phyloP scores from a whole-genome alignment of 1,140 invertebrate genomes.

The Conus betulinus region DNA sequence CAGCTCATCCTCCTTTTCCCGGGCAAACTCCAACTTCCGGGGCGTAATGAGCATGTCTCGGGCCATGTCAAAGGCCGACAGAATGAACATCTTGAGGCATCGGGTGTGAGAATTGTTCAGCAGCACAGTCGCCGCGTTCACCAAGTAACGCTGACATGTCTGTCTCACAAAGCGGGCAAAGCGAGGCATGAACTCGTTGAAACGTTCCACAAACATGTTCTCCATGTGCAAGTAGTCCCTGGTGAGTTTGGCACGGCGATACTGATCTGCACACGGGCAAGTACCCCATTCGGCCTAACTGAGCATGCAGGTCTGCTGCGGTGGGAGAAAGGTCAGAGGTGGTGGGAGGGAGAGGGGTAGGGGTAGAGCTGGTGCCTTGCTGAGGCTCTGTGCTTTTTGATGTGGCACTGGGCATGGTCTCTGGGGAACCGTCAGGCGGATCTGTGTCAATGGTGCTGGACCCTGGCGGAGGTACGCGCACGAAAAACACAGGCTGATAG shows the following conservation, averaged over 20 bases:
- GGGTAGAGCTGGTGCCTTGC: background rate
- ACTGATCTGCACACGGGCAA: constrained; percentile 47
- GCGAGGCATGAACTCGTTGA: constrained; percentile 72
- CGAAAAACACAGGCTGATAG: constrained; percentile 80
- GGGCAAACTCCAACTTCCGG: constrained; percentile 87
- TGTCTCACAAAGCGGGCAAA: constrained; percentile 72
- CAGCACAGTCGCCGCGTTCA: constrained; percentile 75
- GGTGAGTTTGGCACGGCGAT: constrained; percentile 31
- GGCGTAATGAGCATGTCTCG: constrained; percentile 91
- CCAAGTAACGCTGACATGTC: constrained; percentile 75
- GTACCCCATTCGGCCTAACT: constrained; percentile 66
- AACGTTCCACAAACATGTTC: constrained; percentile 76
- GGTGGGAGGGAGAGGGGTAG: background rate
- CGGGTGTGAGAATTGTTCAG: constrained; percentile 82
- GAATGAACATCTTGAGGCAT: constrained; percentile 87
- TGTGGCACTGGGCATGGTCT: constrained; percentile 12
- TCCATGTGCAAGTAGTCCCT: constrained; percentile 64
- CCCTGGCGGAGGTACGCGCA: constrained; percentile 69
- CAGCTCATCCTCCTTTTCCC: constrained; percentile 87
- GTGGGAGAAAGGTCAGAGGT: background rate
- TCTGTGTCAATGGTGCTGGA: constrained; percentile 54
- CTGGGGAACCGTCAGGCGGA: constrained; percentile 56
- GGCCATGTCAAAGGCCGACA: constrained; percentile 92
- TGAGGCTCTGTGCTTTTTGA: background rate
- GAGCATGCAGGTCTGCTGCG: constrained; percentile 32